Conservation (phyloP, 2,888 invertebrate genomes). For the Caenorhabditis sinica region DNA sequence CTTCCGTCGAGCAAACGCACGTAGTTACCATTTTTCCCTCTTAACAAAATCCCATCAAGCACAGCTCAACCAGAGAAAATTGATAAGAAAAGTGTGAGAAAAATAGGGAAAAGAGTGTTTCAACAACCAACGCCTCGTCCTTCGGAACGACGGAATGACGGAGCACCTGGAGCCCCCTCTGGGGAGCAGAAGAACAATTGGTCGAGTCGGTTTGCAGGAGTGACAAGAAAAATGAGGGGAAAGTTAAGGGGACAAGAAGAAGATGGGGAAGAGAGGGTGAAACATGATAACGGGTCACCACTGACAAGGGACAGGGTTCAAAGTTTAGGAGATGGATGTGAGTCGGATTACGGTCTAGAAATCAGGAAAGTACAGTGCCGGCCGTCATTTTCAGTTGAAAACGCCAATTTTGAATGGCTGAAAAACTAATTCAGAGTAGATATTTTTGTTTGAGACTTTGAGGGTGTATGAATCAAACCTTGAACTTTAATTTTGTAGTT, state of each 20-base stretch:
- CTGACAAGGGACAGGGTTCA: not conserved
- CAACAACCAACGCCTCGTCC: not conserved
- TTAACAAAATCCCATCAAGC: not conserved
- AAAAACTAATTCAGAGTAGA: no score
- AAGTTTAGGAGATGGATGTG: slow-evolving; percentile 7
- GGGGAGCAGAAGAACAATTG: slow-evolving; percentile 32
- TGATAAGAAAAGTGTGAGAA: slow-evolving; percentile 35
- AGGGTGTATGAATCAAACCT: no score
- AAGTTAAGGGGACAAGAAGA: no score
- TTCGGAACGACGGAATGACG: slow-evolving; percentile 1
- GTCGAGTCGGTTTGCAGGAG: no score
- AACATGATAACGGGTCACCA: slow-evolving; percentile 28
- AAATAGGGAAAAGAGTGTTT: not conserved
- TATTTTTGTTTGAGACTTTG: no score
- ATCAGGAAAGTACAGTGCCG: no score
- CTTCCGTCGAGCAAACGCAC: slow-evolving; percentile 17
- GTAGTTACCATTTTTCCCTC: not conserved
- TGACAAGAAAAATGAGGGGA: no score
- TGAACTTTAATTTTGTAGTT: no score
- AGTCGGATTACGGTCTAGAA: slow-evolving; percentile 4
- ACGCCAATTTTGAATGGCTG: no score
- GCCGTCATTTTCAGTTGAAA: no score
- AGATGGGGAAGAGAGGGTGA: not conserved
- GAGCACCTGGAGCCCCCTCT: not conserved
- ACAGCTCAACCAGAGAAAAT: not conserved